Evolutionary conservation across 2,888 invertebrate species (phyloP).

Genomic region (Drosophila antonietae): DNA sequence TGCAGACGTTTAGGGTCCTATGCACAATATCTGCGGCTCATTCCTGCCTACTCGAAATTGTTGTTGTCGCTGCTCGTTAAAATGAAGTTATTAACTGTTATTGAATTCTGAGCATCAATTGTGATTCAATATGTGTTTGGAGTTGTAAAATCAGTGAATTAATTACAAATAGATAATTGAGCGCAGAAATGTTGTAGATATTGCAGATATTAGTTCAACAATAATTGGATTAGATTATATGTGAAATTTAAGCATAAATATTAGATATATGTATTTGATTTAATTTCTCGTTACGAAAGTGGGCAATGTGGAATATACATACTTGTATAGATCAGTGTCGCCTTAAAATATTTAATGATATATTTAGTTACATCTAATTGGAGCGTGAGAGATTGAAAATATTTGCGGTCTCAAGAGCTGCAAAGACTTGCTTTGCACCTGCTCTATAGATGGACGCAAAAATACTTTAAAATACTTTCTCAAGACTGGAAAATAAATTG

Average conservation of each 20-base stretch:
- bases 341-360: too few relatives aligned
- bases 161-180: slow-evolving; percentile 2
- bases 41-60: neutral
- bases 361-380: too few relatives aligned
- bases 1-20: slow-evolving; percentile 61
- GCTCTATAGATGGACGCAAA: too few relatives aligned
- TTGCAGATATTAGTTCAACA: neutral
- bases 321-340: too few relatives aligned
- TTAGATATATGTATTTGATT: neutral
- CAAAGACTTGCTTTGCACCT: too few relatives aligned
- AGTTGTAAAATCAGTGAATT: neutral
- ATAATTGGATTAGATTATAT: neutral
- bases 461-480: too few relatives aligned
- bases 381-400: too few relatives aligned
- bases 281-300: neutral
- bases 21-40: slow-evolving; percentile 41
- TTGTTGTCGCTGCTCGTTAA: slow-evolving; percentile 30
- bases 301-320: neutral
- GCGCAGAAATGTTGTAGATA: neutral
- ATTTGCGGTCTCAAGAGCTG: too few relatives aligned
- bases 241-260: neutral
- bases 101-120: slow-evolving; percentile 25
- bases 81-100: slow-evolving; percentile 58
- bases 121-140: slow-evolving; percentile 22
- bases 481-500: too few relatives aligned